These are phyloP conservation scores for Panthera uncia DNA, from an alignment of 2,113 vertebrate species.

Conservation along the genomic window DNA sequence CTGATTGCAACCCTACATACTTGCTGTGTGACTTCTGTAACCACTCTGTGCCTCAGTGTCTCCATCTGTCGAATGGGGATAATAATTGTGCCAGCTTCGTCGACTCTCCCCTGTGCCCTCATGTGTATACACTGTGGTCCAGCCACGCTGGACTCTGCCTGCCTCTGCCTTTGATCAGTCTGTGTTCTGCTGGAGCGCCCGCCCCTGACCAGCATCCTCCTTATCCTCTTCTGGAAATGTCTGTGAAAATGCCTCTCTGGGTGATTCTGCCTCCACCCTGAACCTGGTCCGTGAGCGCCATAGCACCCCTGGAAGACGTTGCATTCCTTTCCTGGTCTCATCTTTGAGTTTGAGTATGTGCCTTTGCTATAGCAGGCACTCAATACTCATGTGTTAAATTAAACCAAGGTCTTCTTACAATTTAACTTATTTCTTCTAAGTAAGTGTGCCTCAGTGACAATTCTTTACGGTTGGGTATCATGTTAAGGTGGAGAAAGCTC, in stretches of 20 bases:
- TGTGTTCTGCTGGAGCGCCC: not conserved
- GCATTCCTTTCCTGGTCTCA: not conserved
- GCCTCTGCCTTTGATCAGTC: not conserved
- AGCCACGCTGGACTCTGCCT: not conserved
- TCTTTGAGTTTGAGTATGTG: not conserved
- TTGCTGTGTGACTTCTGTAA: not conserved
- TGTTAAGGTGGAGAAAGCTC: not conserved
- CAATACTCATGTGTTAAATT: not conserved
- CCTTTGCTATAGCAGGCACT: not conserved
- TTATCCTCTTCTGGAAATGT: not conserved
- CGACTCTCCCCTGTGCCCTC: not conserved
- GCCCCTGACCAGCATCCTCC: not conserved
- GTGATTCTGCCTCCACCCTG: not conserved
- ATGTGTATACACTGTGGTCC: not conserved
- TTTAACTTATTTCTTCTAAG: not conserved
- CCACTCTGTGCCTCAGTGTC: not conserved
- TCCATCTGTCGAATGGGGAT: not conserved
- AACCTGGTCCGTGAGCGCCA: not conserved
- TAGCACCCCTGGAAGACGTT: rapidly evolving
- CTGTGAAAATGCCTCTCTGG: not conserved
- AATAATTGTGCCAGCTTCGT: not conserved
- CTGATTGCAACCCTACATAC: not conserved
- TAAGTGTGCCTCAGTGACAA: not conserved
- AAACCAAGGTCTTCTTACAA: not conserved
- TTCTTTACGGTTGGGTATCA: not conserved